phyloP scores from a whole-genome alignment of 2,888 invertebrate species.

The Merodon equestris region DNA sequence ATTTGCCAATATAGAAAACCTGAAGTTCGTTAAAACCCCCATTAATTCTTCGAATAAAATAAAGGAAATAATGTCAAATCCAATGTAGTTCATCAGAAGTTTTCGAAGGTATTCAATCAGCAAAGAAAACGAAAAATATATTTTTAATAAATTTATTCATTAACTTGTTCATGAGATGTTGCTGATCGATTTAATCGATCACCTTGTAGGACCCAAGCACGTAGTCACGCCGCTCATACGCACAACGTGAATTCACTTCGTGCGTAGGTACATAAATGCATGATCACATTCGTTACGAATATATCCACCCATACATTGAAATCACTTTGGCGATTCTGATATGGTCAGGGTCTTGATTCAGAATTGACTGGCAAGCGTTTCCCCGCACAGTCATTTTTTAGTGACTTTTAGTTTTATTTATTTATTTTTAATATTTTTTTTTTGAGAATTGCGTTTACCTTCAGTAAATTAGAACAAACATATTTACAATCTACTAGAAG shows the following conservation, averaged over 20 bases:
- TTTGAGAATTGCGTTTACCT: constrained; percentile 50
- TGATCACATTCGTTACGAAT: constrained; percentile 2
- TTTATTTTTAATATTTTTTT: constrained; percentile 18
- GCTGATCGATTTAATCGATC: constrained; percentile 31
- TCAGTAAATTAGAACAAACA: constrained; percentile 49
- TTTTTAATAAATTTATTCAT: too few relatives aligned
- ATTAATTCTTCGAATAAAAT: too few relatives aligned
- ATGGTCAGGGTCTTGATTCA: constrained; percentile 62
- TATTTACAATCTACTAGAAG: constrained; percentile 31
- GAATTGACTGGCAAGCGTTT: constrained; percentile 43
- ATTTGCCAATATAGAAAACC: too few relatives aligned
- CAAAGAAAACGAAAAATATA: too few relatives aligned
- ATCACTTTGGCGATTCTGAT: constrained; percentile 35
- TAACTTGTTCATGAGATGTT: constrained; percentile 24
- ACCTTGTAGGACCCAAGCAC: constrained; percentile 41
- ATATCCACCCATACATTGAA: background rate
- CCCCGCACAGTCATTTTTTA: constrained; percentile 4
- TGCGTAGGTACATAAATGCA: constrained; percentile 36
- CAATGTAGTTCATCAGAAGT: too few relatives aligned
- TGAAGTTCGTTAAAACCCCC: too few relatives aligned
- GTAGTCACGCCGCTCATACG: constrained; percentile 32
- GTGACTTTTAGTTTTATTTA: constrained; percentile 5
- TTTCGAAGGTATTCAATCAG: too few relatives aligned
- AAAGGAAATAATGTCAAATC: too few relatives aligned
- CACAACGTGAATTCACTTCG: constrained; percentile 23